Percentiles rank a stretch among this genome's conserved stretches.
These are phyloP conservation scores for Danio jaintianensis DNA, from an alignment of 2,797 vertebrate genomes.

Conservation along the genomic window DNA sequence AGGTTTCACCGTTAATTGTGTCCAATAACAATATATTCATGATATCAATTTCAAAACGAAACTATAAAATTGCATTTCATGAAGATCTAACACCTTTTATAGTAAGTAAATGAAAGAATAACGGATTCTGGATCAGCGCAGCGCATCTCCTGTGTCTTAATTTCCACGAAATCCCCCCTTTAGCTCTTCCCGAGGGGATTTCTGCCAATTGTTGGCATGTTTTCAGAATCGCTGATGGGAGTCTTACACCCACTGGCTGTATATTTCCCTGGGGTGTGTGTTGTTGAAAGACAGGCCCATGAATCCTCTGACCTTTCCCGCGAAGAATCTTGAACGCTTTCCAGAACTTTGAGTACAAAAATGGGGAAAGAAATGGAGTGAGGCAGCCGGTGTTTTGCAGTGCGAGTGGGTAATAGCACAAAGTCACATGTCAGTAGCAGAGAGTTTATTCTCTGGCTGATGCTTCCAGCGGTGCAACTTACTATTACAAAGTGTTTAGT, in stretches of 20 bases:
- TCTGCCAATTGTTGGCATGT: conserved; percentile 20
- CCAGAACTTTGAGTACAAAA: conserved; percentile 73
- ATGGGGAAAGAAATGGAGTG: conserved; percentile 64
- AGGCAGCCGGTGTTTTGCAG: conserved; percentile 2
- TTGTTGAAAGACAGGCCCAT: conserved; percentile 56
- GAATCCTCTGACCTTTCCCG: conserved; percentile 74
- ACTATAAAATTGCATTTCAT: background rate
- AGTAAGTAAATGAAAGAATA: background rate
- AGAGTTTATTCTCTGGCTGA: conserved; percentile 12
- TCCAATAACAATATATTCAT: background rate
- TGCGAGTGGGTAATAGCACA: conserved; percentile 28
- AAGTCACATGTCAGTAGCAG: conserved; percentile 19
- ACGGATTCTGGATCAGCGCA: background rate
- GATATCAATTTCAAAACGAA: background rate
- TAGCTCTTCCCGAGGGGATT: conserved; percentile 16
- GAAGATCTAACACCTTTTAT: background rate
- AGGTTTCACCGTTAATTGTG: background rate
- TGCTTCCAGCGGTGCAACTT: too few species aligned
- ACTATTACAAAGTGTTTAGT: too few species aligned
- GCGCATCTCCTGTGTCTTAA: background rate
- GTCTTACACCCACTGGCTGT: conserved; percentile 50
- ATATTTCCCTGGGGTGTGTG: conserved; percentile 34
- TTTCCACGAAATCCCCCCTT: background rate
- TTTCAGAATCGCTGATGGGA: conserved; percentile 52
- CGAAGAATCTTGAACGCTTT: conserved; percentile 72